Evolutionary conservation across 2,888 invertebrate species (phyloP).

Genomic region (Agonum fuliginosum): DNA sequence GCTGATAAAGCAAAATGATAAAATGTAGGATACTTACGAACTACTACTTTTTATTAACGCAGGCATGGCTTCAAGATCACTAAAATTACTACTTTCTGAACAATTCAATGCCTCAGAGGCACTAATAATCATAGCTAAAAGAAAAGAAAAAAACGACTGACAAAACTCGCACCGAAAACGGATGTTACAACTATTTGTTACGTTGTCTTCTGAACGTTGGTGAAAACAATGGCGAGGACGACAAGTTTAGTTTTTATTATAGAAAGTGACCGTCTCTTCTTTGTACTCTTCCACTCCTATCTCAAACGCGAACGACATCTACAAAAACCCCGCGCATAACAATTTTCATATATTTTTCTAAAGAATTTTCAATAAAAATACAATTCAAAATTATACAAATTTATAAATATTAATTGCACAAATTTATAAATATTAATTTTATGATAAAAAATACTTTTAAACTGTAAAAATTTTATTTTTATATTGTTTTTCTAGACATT

Average conservation of each 20-base stretch:
- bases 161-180: constrained; percentile 55
- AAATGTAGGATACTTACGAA: constrained; percentile 68
- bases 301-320: neutral
- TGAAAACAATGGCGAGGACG: constrained; percentile 54
- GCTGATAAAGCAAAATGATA: constrained; percentile 4
- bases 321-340: neutral
- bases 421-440: too few species aligned
- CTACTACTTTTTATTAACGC: constrained; percentile 71
- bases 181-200: constrained; percentile 38
- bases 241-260: constrained; percentile 38
- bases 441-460: too few species aligned
- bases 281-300: constrained; percentile 10
- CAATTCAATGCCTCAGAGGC: constrained; percentile 70
- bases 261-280: constrained; percentile 51
- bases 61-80: constrained; percentile 71
- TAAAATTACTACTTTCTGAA: constrained; percentile 67
- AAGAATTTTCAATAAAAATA: neutral
- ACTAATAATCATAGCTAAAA: constrained; percentile 73
- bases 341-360: neutral
- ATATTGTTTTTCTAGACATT: too few species aligned
- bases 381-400: neutral
- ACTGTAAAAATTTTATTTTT: too few species aligned
- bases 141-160: constrained; percentile 64
- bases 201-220: neutral
- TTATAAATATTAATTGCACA: too few species aligned